Conservation (phyloP, 1,140 invertebrate genomes). For the Neodiprion lecontei region DNA sequence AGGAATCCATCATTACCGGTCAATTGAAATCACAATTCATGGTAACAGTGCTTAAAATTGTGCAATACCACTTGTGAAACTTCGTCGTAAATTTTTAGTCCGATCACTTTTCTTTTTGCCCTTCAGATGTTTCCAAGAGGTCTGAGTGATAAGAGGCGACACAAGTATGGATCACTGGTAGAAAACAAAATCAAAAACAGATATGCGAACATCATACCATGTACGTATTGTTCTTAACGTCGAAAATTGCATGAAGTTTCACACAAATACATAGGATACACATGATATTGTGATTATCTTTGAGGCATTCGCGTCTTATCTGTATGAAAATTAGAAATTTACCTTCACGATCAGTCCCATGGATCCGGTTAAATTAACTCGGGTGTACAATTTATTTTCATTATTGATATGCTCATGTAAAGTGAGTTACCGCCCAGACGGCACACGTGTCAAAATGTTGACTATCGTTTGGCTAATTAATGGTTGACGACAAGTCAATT, state of each 20-base stretch:
- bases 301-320: not conserved
- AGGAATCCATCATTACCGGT: constrained; percentile 32
- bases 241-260: too few relatives aligned
- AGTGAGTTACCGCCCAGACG: too few relatives aligned
- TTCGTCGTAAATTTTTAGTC: constrained; percentile 10
- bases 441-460: too few relatives aligned
- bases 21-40: constrained; percentile 35
- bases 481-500: too few relatives aligned
- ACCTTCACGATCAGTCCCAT: too few relatives aligned
- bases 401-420: too few relatives aligned
- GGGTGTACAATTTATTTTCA: too few relatives aligned
- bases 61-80: not conserved
- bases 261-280: too few relatives aligned
- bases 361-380: too few relatives aligned
- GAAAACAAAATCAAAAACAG: constrained; percentile 78
- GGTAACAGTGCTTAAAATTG: constrained; percentile 25
- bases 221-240: constrained; percentile 49
- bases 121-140: constrained; percentile 39
- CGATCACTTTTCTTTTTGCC: constrained; percentile 13
- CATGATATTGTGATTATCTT: too few relatives aligned
- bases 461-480: too few relatives aligned
- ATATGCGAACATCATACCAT: constrained; percentile 77
- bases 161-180: constrained; percentile 37
- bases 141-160: constrained; percentile 40
- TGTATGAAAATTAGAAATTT: too few relatives aligned